Conservation (phyloP, 2,113 vertebrate genomes). For the Symphodus melops region DNA sequence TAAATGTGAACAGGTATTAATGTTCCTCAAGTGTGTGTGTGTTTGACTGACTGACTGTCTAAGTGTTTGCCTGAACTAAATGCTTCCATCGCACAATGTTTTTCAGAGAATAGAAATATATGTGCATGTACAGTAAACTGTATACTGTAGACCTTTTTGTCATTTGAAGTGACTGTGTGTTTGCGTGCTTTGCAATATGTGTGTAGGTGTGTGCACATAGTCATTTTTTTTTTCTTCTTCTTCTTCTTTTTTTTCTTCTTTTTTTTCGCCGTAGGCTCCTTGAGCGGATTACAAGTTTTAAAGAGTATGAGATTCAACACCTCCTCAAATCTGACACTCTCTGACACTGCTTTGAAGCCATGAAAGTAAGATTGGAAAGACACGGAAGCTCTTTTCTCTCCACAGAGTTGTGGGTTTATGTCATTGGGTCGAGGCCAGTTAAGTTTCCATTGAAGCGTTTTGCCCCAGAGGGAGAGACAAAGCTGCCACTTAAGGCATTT, state of each 20-base stretch:
- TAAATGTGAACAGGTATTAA: slow-evolving; percentile 61
- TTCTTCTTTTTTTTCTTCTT: slow-evolving; percentile 22
- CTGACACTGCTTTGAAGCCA: slow-evolving; percentile 76
- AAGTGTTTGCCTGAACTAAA: background rate
- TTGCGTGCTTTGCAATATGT: slow-evolving; percentile 19
- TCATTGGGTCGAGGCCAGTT: slow-evolving; percentile 78
- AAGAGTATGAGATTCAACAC: slow-evolving; percentile 80
- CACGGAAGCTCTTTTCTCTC: slow-evolving; percentile 68
- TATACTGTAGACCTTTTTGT: slow-evolving; percentile 28
- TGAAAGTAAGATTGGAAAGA: slow-evolving; percentile 76
- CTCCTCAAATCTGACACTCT: slow-evolving; percentile 78
- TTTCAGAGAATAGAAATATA: background rate
- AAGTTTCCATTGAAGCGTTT: slow-evolving; percentile 74
- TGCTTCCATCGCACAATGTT: background rate
- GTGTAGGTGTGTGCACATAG: slow-evolving; percentile 23
- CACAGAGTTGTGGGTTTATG: slow-evolving; percentile 76
- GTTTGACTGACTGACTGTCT: slow-evolving; percentile 12
- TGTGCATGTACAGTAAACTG: slow-evolving; percentile 22
- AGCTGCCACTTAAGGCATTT: slow-evolving; percentile 73
- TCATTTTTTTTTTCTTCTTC: slow-evolving; percentile 18
- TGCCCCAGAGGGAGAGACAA: slow-evolving; percentile 75
- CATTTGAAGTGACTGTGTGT: slow-evolving; percentile 39
- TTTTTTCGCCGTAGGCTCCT: slow-evolving; percentile 66
- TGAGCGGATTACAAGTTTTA: slow-evolving; percentile 86
- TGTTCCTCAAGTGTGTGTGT: slow-evolving; percentile 32